Base-by-base conservation (phyloP, 2,888 invertebrate genomes). In the Branchellion lobata region DNA sequence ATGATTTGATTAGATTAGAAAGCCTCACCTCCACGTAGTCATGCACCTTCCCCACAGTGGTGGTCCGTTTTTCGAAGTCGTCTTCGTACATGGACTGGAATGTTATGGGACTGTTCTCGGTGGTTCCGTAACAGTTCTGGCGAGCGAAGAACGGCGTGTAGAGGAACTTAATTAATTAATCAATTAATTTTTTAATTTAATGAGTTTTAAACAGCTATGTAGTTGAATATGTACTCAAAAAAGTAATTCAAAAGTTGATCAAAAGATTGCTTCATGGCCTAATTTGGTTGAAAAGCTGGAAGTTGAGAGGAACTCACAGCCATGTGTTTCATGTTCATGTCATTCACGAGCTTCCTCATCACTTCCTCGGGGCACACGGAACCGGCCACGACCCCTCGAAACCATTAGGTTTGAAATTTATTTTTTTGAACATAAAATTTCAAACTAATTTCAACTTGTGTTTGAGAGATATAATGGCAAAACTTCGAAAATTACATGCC, bases 381-480 rank as follows among this genome's bases (percentile, higher is more conserved):
- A 3, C 94, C 94, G 0, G 92, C 93, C 51, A 91, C 91, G 0
- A 92, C 85, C 0, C 92, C 93, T 68, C 90, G 84, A 82, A 36
- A 47, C 24, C n/a, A 75, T 14, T 47, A 18, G n/a, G n/a, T n/a
- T n/a, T n/a, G n/a, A n/a, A n/a, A n/a, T n/a, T n/a, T n/a, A n/a
- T n/a, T n/a, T n/a, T n/a, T n/a, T n/a, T n/a, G n/a, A n/a, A n/a
- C n/a, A n/a, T n/a, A n/a, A n/a, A n/a, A n/a, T n/a, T 21, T 68
- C 24, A 68, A 14, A 68, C 68, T n/a, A 68, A 14, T n/a, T n/a
- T 21, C 24, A 24, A n/a, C n/a, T n/a, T n/a, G n/a, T n/a, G n/a
- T n/a, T n/a, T n/a, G n/a, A n/a, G n/a, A n/a, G n/a, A n/a, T n/a
- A 14, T 68, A 68, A 68, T 68, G 8, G 27, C 14, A 14, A 21